phyloP scores from a whole-genome alignment of 2,113 vertebrate species.

The Cisticola juncidis region DNA sequence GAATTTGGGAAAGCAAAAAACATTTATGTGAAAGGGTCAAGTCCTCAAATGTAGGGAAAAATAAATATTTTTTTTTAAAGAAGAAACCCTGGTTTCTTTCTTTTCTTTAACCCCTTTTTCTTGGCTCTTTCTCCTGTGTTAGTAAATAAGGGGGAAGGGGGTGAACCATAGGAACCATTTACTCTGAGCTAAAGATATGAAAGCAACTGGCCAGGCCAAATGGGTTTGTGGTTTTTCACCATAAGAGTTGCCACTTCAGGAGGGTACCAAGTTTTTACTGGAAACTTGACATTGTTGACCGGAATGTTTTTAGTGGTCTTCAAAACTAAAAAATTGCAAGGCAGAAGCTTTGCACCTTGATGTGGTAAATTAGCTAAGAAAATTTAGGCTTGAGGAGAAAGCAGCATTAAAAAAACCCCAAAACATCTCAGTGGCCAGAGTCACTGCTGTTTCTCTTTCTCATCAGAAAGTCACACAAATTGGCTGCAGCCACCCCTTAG shows the following conservation, averaged over 20 bases:
- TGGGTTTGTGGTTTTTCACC: conserved; percentile 74
- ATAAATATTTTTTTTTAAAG: neutral
- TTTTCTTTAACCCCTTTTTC: neutral
- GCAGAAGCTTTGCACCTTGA: conserved; percentile 71
- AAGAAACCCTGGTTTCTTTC: neutral
- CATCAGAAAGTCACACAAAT: neutral
- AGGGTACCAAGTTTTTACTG: conserved; percentile 71
- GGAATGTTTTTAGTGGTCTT: conserved; percentile 63
- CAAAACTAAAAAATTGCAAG: conserved; percentile 65
- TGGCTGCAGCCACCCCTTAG: neutral
- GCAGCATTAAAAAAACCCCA: neutral
- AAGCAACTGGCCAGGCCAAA: conserved; percentile 64
- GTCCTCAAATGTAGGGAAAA: conserved; percentile 5
- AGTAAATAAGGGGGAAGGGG: conserved; percentile 24
- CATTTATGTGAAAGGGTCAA: neutral
- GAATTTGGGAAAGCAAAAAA: neutral
- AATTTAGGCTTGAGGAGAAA: conserved; percentile 62
- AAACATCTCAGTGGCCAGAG: neutral
- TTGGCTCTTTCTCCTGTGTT: neutral
- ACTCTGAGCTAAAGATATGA: conserved; percentile 66
- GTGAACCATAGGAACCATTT: conserved; percentile 44
- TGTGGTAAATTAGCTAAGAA: conserved; percentile 75
- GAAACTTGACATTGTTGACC: conserved; percentile 70
- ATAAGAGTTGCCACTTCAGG: conserved; percentile 65
- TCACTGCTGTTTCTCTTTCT: neutral